A percentile compares a stretch with the other conserved stretches of the same genome.
phyloP scores from a whole-genome alignment of 1,140 invertebrate species.

The Anadara kagoshimensis region DNA sequence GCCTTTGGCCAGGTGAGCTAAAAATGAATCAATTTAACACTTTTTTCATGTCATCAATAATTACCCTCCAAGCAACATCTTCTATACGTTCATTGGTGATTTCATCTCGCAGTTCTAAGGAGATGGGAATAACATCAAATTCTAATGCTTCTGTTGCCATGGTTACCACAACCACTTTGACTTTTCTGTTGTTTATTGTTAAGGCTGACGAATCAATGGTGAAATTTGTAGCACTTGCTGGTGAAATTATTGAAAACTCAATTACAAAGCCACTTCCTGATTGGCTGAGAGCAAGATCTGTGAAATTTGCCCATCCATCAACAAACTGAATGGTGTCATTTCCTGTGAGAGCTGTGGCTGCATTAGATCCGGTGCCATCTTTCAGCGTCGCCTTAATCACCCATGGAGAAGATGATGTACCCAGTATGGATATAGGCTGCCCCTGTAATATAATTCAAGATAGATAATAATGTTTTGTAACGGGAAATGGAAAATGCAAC shows the following conservation, averaged over 20 bases:
- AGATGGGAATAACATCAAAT: constrained; percentile 24
- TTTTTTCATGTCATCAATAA: neutral
- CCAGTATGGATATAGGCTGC: constrained; percentile 14
- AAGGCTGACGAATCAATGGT: constrained; percentile 30
- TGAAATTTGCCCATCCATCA: constrained; percentile 54
- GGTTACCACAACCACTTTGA: constrained; percentile 28
- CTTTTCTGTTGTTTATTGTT: constrained; percentile 25
- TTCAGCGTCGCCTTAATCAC: constrained; percentile 33
- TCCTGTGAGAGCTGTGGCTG: constrained; percentile 23
- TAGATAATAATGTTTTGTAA: too few relatives aligned
- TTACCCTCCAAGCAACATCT: constrained; percentile 53
- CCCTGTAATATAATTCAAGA: too few relatives aligned
- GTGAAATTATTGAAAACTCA: constrained; percentile 53
- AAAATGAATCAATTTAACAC: too few relatives aligned
- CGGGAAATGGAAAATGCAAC: too few relatives aligned
- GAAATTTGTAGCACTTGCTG: constrained; percentile 50
- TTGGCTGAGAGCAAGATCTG: constrained; percentile 38
- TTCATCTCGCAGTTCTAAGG: constrained; percentile 45
- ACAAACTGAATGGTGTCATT: constrained; percentile 36
- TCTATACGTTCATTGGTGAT: constrained; percentile 34
- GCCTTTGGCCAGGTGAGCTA: too few relatives aligned
- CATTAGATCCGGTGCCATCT: constrained; percentile 23
- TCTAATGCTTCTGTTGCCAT: constrained; percentile 19
- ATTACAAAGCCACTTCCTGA: constrained; percentile 51
- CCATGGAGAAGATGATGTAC: constrained; percentile 41